Evolutionary conservation across 2,113 vertebrate genomes (phyloP).

Genomic region (Caranx ignobilis): DNA sequence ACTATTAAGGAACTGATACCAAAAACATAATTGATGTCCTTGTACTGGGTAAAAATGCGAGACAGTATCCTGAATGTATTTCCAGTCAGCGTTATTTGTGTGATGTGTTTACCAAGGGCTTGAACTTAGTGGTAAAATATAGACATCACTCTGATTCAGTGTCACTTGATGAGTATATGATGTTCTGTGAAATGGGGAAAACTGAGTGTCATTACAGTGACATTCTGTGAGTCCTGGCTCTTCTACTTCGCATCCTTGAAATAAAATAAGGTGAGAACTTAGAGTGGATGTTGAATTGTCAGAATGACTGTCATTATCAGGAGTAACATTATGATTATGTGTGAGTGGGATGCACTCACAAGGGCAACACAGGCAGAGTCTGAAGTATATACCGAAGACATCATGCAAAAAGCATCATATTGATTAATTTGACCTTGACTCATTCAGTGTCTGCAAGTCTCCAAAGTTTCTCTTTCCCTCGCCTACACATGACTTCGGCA

Average conservation of each 20-base stretch:
- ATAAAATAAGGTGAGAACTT: background rate
- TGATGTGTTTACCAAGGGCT: background rate
- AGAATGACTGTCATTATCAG: slow-evolving; percentile 12
- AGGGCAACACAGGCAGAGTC: background rate
- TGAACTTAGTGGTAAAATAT: background rate
- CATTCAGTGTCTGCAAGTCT: background rate
- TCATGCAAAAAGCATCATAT: background rate
- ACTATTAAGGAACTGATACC: background rate
- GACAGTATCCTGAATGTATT: background rate
- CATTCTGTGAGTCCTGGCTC: background rate
- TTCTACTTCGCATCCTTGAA: slow-evolving; percentile 7
- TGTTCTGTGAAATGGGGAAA: slow-evolving; percentile 8
- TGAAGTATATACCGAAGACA: background rate
- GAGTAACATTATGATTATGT: background rate
- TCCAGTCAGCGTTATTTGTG: background rate
- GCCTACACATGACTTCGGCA: background rate
- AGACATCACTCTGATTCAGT: slow-evolving; percentile 4
- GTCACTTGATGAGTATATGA: background rate
- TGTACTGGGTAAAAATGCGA: background rate
- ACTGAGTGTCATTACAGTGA: slow-evolving; percentile 10
- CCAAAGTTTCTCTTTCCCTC: background rate
- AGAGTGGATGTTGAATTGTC: background rate
- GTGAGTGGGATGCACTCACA: background rate
- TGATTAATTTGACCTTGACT: background rate
- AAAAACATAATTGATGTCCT: background rate